Evolutionary conservation across 2,797 vertebrate species (phyloP), one percentile per base, ranked within the genome.

Genomic region (Girardinus metallicus): DNA sequence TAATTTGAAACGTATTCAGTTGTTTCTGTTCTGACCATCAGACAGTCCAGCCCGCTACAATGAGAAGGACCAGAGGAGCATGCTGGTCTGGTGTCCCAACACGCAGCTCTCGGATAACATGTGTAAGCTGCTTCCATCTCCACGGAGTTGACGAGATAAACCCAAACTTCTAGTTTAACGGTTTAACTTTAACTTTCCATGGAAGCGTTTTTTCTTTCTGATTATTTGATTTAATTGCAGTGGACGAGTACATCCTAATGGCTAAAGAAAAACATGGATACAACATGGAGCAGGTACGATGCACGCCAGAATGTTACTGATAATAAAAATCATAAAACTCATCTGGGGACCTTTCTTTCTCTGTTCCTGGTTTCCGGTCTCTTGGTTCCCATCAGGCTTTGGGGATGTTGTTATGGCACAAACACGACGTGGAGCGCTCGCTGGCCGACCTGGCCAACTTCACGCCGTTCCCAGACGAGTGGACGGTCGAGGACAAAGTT

Each of bases 321-420:
- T 55, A 2, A n/a, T 68, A 11, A 64, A 44, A 57, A 21, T 15
- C 49, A 34, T 31, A 15, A 21, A 21, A 72, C 46, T 64, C 21
- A 21, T 16, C n/a, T 71, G n/a, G 10, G 82, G 23, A 77, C 16
- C 51, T 11, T 3, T 29, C 51, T 11, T 3, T 29, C 13, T 29
- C 57, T 1, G 44, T 36, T n/a, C 21, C 12, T 21, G 11, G 10
- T 57, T 41, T 73, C 16, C 51, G 71, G 36, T 49, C 68, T 29
- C 2, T 4, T 11, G 26, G 10, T 51, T 68, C 31, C 86, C 1
- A 70, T 41, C 91, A 99, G 97, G 95, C 97, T 0, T 93, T 99
- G 71, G 98, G 97, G n/a, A 99, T 98, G 98, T 89, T 99, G 2
- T 83, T 99, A 47, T 99, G 98, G 97, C 98, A 99, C 90, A 98